phyloP scores from a whole-genome alignment of 2,888 invertebrate species.

The Drosophila atroscutellata region DNA sequence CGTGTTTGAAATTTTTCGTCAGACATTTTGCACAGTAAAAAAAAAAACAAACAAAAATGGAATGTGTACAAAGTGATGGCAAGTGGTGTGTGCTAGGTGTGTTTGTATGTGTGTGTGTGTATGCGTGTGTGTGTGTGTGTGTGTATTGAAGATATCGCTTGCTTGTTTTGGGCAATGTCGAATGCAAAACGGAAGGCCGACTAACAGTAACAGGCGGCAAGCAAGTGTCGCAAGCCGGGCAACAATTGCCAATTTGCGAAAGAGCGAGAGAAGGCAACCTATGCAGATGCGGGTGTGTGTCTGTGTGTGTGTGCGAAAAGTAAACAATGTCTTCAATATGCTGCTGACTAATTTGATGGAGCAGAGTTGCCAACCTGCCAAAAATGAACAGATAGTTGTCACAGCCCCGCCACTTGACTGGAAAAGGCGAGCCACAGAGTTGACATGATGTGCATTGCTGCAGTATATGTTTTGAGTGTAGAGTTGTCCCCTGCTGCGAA shows the following conservation, averaged over 20 bases:
- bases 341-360: slow-evolving; percentile 43
- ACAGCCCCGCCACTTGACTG: not conserved
- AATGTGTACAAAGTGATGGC: not conserved
- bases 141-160: slow-evolving; percentile 45
- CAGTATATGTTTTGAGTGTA: not conserved
- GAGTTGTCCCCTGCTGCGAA: slow-evolving; percentile 32
- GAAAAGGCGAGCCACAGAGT: not conserved
- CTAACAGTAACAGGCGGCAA: slow-evolving; percentile 28
- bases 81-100: not conserved
- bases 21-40: slow-evolving; percentile 49
- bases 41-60: not conserved
- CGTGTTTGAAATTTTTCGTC: slow-evolving; percentile 79
- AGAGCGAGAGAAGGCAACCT: slow-evolving; percentile 5
- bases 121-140: not conserved
- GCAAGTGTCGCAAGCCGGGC: slow-evolving; percentile 63
- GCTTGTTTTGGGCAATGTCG: slow-evolving; percentile 73
- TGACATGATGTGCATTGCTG: not conserved
- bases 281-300: not conserved
- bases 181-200: slow-evolving; percentile 54
- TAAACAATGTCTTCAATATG: slow-evolving; percentile 44
- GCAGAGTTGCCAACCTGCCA: slow-evolving; percentile 14
- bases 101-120: not conserved
- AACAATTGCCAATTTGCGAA: slow-evolving; percentile 56
- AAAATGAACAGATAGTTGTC: not conserved
- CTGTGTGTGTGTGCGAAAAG: slow-evolving; percentile 18